These are phyloP conservation scores for Syrista parreyssii DNA, from an alignment of 2,888 invertebrate genomes.

Conservation along the genomic window DNA sequence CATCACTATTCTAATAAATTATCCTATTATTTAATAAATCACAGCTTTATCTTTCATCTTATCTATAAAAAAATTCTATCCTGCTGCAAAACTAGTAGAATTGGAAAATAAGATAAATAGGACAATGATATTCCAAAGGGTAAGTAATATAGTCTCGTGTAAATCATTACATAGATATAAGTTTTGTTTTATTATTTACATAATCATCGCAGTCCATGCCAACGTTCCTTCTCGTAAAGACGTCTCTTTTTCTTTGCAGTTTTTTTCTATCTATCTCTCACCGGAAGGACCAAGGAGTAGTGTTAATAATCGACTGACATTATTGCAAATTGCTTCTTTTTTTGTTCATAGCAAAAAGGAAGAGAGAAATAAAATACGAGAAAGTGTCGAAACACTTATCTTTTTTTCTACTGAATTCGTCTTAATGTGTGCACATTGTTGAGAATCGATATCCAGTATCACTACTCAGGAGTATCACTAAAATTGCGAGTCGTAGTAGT, in stretches of 20 bases:
- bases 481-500: neutral
- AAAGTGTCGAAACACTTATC: neutral
- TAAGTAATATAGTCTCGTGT: neutral
- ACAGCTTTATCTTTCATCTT: neutral
- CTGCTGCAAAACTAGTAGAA: neutral
- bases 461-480: neutral
- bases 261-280: neutral
- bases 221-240: constrained; percentile 15
- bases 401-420: neutral
- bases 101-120: neutral
- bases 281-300: neutral
- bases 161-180: constrained; percentile 28
- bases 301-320: neutral
- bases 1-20: neutral
- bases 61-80: neutral
- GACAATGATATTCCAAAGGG: neutral
- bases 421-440: neutral
- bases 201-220: constrained; percentile 25
- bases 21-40: neutral
- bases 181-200: constrained; percentile 33
- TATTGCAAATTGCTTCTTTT: neutral
- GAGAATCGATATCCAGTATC: neutral
- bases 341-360: neutral
- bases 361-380: neutral
- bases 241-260: neutral